Evolutionary conservation across 2,888 invertebrate species (phyloP).

Genomic region (Achlya flavicornis): DNA sequence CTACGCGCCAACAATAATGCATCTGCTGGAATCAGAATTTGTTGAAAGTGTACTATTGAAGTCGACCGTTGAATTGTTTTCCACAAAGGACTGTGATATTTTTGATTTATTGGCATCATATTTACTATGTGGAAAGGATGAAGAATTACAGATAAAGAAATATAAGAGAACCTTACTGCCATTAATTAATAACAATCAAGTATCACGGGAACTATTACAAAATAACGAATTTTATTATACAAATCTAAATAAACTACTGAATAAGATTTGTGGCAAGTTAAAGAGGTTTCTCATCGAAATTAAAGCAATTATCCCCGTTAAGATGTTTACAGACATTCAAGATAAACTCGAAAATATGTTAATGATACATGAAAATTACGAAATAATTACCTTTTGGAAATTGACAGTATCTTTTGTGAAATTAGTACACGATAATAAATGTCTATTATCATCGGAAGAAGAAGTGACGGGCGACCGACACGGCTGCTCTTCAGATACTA

Average conservation of each 20-base stretch:
- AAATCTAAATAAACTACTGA: conserved; percentile 37
- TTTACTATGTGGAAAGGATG: conserved; percentile 47
- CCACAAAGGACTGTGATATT: conserved; percentile 24
- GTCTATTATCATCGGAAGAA: background rate
- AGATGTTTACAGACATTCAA: conserved; percentile 45
- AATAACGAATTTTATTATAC: conserved; percentile 33
- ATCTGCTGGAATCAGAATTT: conserved; percentile 49
- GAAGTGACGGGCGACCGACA: background rate
- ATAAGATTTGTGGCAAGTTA: conserved; percentile 40
- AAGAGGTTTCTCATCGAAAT: conserved; percentile 35
- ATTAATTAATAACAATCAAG: conserved; percentile 41
- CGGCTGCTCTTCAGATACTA: conserved; percentile 9
- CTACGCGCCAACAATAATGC: conserved; percentile 49
- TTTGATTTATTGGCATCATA: conserved; percentile 36
- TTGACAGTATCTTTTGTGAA: conserved; percentile 44
- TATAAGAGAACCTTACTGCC: conserved; percentile 51
- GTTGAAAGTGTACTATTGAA: conserved; percentile 48
- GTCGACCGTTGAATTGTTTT: conserved; percentile 44
- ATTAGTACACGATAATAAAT: conserved; percentile 34
- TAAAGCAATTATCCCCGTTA: conserved; percentile 40
- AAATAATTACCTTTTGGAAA: conserved; percentile 53
- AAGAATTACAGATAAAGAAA: conserved; percentile 47
- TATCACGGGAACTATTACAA: conserved; percentile 30
- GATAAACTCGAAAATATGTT: conserved; percentile 38
- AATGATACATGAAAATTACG: conserved; percentile 54